Base-by-base conservation (phyloP, 2,797 vertebrate species). In the Agapornis canus region DNA sequence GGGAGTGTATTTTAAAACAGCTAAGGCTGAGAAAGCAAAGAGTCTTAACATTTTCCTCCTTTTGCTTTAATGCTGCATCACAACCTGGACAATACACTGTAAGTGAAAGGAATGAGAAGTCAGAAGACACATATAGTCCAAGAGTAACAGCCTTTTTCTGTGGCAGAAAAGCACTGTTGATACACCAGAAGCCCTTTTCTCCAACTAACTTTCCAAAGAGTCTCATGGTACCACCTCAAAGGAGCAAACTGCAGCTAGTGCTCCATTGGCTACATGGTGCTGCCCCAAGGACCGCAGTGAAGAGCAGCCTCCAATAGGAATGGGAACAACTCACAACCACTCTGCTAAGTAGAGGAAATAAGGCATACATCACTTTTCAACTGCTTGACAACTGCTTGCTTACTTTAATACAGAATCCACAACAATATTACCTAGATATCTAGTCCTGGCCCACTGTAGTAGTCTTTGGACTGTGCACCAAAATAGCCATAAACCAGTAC, bases 361-460 rank as follows among this genome's bases (percentile, higher is more conserved):
- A 57, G 45, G n/a, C 52, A 82, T 18, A 45, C 9, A 29, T 49
- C n/a, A n/a, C 42, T 57, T 79, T 75, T n/a, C n/a, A 61, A 6
- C 14, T 5, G 4, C 32, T 31, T 9, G 10, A 61, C 13, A 43
- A 70, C 13, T 0, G 0, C 9, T 1, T 0, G 5, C 15, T 26
- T 0, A 1, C 39, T 65, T 48, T 32, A 64, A 73, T 16, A 13
- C 35, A 42, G 26, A 72, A 64, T 16, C 64, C 23, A 76, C 48
- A 43, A 59, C 59, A 52, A 12, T 0, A 7, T 26, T 69, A 85
- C 27, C 27, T 10, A 37, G 49, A 14, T 40, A 49, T 52, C 32
- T 23, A n/a, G 11, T 32, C 29, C 48, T 21, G 11, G 22, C 39
- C 39, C 27, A 11, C 70, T 66, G 52, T 8, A 52, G 22, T 3